Percentiles rank a stretch among this genome's conserved stretches.
Conservation (phyloP, 2,797 vertebrate genomes). For the Trematomus bernacchii region DNA sequence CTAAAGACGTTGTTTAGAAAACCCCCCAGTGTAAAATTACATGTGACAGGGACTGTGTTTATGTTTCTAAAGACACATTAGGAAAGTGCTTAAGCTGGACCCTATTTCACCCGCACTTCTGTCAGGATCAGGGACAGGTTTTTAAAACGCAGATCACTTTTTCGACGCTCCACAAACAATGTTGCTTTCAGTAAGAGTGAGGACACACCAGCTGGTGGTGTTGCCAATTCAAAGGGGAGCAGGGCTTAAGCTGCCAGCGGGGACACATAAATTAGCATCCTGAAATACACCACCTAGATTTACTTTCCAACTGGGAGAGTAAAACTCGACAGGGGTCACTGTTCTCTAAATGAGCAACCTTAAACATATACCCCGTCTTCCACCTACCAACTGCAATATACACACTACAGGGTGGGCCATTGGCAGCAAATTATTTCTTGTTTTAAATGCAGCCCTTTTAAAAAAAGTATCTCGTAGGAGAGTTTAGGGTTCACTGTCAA, state of each 20-base stretch:
- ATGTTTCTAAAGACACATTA: conserved; percentile 53
- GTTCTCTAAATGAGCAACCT: conserved; percentile 72
- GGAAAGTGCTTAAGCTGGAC: conserved; percentile 44
- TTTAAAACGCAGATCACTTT: conserved; percentile 61
- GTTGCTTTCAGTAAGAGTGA: conserved; percentile 69
- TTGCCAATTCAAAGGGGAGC: conserved; percentile 73
- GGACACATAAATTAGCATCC: conserved; percentile 82
- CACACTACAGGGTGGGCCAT: conserved; percentile 21
- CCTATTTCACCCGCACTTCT: conserved; percentile 57
- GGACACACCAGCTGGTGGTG: conserved; percentile 77
- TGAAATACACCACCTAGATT: conserved; percentile 76
- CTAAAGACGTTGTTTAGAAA: conserved; percentile 48
- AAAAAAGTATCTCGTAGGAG: conserved; percentile 13
- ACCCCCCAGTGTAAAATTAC: conserved; percentile 50
- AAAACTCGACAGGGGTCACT: conserved; percentile 74
- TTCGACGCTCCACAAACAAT: conserved; percentile 66
- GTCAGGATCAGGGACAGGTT: conserved; percentile 62
- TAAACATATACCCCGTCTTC: conserved; percentile 61
- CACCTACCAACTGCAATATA: conserved; percentile 35
- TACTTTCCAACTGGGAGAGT: conserved; percentile 68
- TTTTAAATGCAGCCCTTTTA: conserved; percentile 44
- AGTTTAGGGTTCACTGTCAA: conserved; percentile 41
- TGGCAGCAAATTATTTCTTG: conserved; percentile 43
- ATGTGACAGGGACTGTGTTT: conserved; percentile 67
- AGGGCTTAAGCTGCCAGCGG: conserved; percentile 75